These are phyloP conservation scores for Aegotheles bennettii DNA, from an alignment of 2,113 vertebrate species.

Conservation along the genomic window DNA sequence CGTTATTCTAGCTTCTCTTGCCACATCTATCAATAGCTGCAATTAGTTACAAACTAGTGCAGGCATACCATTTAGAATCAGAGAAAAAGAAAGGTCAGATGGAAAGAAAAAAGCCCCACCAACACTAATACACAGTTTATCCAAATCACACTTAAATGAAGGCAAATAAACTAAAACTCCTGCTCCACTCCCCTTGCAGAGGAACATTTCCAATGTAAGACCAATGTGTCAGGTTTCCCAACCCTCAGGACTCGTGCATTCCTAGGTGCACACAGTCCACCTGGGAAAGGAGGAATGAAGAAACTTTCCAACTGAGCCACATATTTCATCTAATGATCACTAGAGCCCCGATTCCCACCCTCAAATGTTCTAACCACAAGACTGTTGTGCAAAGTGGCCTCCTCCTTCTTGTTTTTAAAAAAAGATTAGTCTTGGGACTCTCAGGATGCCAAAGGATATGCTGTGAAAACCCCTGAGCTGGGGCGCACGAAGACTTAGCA, in stretches of 20 bases:
- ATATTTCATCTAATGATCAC: neutral
- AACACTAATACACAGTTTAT: neutral
- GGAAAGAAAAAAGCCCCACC: neutral
- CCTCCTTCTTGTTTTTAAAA: neutral
- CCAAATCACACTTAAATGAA: neutral
- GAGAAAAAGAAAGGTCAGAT: neutral
- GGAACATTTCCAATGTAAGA: neutral
- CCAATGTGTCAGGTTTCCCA: conserved; percentile 11
- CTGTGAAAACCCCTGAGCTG: neutral
- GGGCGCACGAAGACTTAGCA: neutral
- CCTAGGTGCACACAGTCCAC: neutral
- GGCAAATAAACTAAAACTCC: neutral
- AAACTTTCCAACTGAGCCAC: neutral
- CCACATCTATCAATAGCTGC: neutral
- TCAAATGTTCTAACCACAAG: neutral
- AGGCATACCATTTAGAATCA: neutral
- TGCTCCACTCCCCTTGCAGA: neutral
- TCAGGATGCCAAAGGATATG: neutral
- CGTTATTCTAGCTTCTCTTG: neutral
- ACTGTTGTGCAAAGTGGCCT: neutral
- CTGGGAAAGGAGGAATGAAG: neutral
- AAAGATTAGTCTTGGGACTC: neutral
- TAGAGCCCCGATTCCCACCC: neutral
- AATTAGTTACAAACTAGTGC: neutral
- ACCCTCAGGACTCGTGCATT: neutral